A percentile compares a stretch with the other conserved stretches of the same genome.
Conservation (phyloP, 2,888 invertebrate genomes). For the Teleiodes luculella region DNA sequence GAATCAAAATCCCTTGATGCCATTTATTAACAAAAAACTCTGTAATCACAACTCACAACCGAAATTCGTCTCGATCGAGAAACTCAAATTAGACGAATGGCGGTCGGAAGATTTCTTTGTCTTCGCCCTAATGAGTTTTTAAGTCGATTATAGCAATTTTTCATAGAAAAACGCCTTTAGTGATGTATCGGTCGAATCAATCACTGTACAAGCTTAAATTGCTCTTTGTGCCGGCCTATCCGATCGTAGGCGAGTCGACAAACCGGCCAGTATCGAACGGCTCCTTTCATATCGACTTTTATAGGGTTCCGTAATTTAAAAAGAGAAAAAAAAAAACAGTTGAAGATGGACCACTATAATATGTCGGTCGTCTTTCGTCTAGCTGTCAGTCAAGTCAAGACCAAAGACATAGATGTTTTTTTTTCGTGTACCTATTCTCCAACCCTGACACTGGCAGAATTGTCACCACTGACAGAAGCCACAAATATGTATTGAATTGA, state of each 20-base stretch:
- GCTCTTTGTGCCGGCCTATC: slow-evolving; percentile 62
- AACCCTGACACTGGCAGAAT: no score
- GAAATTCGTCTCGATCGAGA: slow-evolving; percentile 73
- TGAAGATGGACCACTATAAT: no score
- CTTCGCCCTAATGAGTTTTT: slow-evolving; percentile 78
- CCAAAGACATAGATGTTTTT: no score
- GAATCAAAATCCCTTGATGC: slow-evolving; percentile 53
- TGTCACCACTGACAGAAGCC: no score
- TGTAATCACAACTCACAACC: slow-evolving; percentile 68
- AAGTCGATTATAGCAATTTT: slow-evolving; percentile 79
- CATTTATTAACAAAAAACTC: slow-evolving; percentile 59
- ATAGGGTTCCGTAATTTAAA: no score
- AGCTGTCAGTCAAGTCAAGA: no score
- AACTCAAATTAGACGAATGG: slow-evolving; percentile 74
- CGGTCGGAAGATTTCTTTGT: slow-evolving; percentile 74
- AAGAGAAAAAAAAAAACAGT: no score
- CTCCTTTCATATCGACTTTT: slow-evolving; percentile 24
- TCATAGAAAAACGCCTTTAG: slow-evolving; percentile 78
- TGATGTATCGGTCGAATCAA: slow-evolving; percentile 77
- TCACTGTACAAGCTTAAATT: slow-evolving; percentile 71
- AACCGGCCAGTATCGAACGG: slow-evolving; percentile 41
- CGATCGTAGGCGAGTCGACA: slow-evolving; percentile 52
- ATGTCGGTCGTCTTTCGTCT: no score
- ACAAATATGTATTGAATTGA: no score
- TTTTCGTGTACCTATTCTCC: no score